These are phyloP conservation scores for Knipowitschia caucasica DNA, from an alignment of 2,797 vertebrate species.

Conservation along the genomic window DNA sequence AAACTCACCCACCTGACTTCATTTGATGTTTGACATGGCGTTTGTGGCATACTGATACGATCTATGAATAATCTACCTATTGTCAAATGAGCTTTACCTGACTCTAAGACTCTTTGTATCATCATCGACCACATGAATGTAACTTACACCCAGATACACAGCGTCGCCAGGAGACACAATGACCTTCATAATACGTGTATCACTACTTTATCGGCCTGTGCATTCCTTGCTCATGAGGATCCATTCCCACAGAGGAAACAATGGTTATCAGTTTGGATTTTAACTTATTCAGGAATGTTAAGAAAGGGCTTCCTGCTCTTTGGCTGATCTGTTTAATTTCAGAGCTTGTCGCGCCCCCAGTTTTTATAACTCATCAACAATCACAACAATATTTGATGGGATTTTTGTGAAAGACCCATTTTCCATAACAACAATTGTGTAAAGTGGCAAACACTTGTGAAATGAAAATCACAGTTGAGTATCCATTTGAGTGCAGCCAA, in stretches of 20 bases:
- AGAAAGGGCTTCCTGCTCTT: conserved; percentile 27
- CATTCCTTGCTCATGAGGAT: conserved; percentile 51
- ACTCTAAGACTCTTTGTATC: conserved; percentile 51
- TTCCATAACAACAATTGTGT: too few relatives aligned
- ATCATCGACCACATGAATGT: conserved; percentile 51
- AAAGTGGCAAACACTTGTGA: too few relatives aligned
- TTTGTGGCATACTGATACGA: conserved; percentile 6
- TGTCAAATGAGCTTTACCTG: conserved; percentile 26
- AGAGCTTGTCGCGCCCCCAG: too few relatives aligned
- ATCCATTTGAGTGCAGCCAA: too few relatives aligned
- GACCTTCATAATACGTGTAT: conserved; percentile 50
- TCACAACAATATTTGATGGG: too few relatives aligned
- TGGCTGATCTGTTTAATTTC: too few relatives aligned
- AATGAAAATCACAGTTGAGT: too few relatives aligned
- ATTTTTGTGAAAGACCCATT: too few relatives aligned
- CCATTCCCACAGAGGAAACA: conserved; percentile 49
- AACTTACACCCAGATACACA: conserved; percentile 36
- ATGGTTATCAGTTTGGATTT: conserved; percentile 50
- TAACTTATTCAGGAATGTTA: conserved; percentile 41
- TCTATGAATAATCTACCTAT: conserved; percentile 18
- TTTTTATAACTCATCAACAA: too few relatives aligned
- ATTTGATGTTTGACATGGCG: neutral
- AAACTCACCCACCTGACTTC: neutral
- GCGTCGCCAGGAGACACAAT: conserved; percentile 46
- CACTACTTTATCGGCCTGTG: conserved; percentile 52